phyloP scores from a whole-genome alignment of 2,888 invertebrate genomes.

The Andrena marginata region DNA sequence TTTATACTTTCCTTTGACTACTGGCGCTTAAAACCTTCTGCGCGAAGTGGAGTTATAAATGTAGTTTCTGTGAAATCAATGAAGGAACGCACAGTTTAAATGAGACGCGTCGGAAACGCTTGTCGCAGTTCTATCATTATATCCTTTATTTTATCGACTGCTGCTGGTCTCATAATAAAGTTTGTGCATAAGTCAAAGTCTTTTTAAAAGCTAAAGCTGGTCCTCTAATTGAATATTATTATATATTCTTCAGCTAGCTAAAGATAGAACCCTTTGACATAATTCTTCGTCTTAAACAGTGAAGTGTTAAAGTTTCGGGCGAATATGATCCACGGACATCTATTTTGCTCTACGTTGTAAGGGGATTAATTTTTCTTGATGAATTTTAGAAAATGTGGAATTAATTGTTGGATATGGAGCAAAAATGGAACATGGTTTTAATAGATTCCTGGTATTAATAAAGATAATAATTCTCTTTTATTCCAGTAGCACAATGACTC shows the following conservation, averaged over 20 bases:
- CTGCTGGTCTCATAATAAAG: not conserved
- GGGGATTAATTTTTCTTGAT: too few relatives aligned
- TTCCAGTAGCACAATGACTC: too few relatives aligned
- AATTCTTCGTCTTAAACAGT: not conserved
- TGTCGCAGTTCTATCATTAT: too few relatives aligned
- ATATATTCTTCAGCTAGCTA: not conserved
- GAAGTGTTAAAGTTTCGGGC: not conserved
- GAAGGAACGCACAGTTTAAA: not conserved
- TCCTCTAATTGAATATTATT: slow-evolving; percentile 2
- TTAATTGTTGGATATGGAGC: too few relatives aligned
- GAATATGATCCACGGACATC: not conserved
- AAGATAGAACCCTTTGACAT: not conserved
- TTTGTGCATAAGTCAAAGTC: not conserved
- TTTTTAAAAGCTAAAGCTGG: not conserved
- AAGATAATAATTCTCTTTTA: too few relatives aligned
- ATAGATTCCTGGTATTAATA: too few relatives aligned
- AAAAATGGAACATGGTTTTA: too few relatives aligned
- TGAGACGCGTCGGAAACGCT: not conserved
- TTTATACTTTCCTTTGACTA: too few relatives aligned
- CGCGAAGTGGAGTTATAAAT: too few relatives aligned
- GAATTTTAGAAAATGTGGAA: too few relatives aligned
- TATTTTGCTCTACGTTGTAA: not conserved
- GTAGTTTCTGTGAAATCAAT: not conserved
- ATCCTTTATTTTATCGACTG: too few relatives aligned
- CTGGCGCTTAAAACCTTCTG: too few relatives aligned